Conservation (phyloP, 2,113 vertebrate genomes). For the Limnothrissa miodon region DNA sequence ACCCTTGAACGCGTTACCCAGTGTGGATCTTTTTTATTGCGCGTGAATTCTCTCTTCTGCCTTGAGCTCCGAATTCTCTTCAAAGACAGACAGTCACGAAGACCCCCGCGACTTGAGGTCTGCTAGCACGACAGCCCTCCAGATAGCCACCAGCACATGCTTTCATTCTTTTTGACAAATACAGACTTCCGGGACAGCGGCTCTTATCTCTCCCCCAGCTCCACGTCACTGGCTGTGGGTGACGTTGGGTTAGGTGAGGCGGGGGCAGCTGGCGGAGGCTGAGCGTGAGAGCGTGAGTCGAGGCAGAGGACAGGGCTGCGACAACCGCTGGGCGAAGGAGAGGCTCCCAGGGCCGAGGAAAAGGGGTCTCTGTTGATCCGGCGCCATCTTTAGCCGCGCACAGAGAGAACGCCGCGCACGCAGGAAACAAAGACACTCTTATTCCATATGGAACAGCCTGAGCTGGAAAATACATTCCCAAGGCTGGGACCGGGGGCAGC, state of each 20-base stretch:
- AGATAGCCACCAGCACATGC: background rate
- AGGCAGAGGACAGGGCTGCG: background rate
- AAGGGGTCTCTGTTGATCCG: background rate
- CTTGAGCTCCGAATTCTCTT: background rate
- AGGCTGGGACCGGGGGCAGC: slow-evolving; percentile 31
- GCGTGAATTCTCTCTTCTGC: background rate
- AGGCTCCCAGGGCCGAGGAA: background rate
- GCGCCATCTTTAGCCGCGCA: background rate
- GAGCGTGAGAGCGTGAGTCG: background rate
- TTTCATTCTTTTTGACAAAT: background rate
- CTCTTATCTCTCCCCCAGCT: background rate
- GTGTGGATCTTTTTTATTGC: background rate
- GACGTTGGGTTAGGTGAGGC: background rate
- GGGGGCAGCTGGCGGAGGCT: background rate
- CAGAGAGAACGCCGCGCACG: slow-evolving; percentile 8
- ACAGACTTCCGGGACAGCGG: background rate
- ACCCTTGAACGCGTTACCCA: background rate
- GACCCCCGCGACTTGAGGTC: background rate
- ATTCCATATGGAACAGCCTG: slow-evolving; percentile 39
- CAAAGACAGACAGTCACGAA: background rate
- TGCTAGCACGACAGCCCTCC: background rate
- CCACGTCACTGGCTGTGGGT: background rate
- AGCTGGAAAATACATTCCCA: slow-evolving; percentile 54
- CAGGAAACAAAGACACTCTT: slow-evolving; percentile 45
- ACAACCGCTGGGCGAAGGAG: background rate